These are phyloP conservation scores for Phalacrocorax aristotelis DNA, from an alignment of 2,113 vertebrate genomes.

Conservation along the genomic window DNA sequence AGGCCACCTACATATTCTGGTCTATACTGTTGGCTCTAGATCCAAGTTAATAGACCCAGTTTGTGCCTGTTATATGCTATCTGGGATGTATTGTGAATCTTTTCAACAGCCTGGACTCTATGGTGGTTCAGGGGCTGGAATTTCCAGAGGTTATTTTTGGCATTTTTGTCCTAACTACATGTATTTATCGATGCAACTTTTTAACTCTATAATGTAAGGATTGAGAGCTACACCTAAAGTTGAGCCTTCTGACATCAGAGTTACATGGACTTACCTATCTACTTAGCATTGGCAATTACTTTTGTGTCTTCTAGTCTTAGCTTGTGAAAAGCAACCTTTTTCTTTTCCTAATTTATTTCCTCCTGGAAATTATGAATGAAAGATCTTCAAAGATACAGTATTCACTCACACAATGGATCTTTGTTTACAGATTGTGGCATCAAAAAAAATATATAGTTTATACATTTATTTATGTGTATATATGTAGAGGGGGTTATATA, in stretches of 20 bases:
- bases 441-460: not conserved
- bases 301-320: not conserved
- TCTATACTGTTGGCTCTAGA: not conserved
- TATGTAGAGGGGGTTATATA: not conserved
- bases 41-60: not conserved
- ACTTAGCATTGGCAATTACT: not conserved
- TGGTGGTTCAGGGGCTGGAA: not conserved
- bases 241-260: not conserved
- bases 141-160: not conserved
- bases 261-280: not conserved
- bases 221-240: not conserved
- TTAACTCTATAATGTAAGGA: not conserved
- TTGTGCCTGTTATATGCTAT: not conserved
- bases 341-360: not conserved
- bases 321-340: not conserved
- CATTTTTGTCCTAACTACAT: not conserved
- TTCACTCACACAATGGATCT: slow-evolving; percentile 62
- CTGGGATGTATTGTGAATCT: not conserved
- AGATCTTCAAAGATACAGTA: slow-evolving; percentile 62
- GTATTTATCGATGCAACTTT: not conserved
- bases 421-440: slow-evolving; percentile 65
- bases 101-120: not conserved
- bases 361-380: slow-evolving; percentile 70
- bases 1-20: not conserved
- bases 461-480: not conserved